Conservation (phyloP, 2,113 vertebrate species). For the Rhea pennata region DNA sequence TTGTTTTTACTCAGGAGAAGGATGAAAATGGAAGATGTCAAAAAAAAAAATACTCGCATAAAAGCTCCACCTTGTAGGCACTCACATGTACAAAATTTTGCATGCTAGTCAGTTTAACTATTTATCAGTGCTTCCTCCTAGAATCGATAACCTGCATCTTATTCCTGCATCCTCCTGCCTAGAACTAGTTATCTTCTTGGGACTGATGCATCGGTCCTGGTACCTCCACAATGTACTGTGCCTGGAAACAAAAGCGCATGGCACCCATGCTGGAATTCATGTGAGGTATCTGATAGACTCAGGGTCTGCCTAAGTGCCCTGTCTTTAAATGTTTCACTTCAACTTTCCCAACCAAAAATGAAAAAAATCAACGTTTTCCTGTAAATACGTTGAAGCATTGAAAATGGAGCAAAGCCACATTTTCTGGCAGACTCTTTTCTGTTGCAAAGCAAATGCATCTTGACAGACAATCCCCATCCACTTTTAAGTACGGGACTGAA, state of each 20-base stretch:
- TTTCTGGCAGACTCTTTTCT: not conserved
- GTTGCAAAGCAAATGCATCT: not conserved
- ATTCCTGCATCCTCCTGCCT: not conserved
- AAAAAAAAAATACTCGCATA: not conserved
- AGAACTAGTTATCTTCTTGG: not conserved
- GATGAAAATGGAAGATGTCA: not conserved
- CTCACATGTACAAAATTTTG: not conserved
- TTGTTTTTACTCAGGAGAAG: not conserved
- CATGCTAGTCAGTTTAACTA: not conserved
- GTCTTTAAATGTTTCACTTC: not conserved
- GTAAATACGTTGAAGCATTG: not conserved
- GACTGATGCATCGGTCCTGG: not conserved
- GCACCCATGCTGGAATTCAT: not conserved
- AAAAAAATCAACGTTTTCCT: not conserved
- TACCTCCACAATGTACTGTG: not conserved
- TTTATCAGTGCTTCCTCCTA: not conserved
- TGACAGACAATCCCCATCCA: not conserved
- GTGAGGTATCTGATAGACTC: not conserved
- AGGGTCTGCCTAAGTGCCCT: not conserved
- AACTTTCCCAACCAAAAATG: not conserved
- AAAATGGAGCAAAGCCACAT: not conserved
- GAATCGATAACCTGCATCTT: not conserved
- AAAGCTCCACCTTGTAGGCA: not conserved
- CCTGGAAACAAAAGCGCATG: not conserved
- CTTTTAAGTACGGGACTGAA: not conserved